phyloP scores from a whole-genome alignment of 2,797 vertebrate genomes.

The Mallotus villosus region DNA sequence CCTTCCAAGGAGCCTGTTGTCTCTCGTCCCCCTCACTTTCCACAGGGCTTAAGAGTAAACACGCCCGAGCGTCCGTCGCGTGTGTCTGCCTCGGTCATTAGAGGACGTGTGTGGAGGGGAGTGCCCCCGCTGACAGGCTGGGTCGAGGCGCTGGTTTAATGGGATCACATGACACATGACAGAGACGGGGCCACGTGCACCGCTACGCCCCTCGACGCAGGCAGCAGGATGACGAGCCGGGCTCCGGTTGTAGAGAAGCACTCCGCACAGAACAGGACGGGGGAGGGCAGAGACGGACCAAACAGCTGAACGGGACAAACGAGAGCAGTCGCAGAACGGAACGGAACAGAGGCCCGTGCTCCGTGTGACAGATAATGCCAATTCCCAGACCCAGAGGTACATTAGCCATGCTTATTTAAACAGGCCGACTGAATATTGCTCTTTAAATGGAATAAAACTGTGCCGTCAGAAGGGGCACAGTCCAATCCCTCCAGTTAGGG shows the following conservation, averaged over 20 bases:
- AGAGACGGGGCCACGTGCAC: constrained; percentile 3
- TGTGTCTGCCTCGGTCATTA: constrained; percentile 32
- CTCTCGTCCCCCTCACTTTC: constrained; percentile 30
- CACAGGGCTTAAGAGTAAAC: constrained; percentile 29
- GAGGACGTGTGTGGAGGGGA: constrained; percentile 16
- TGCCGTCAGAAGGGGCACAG: constrained; percentile 59
- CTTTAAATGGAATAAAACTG: constrained; percentile 69
- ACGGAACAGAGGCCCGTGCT: constrained; percentile 23
- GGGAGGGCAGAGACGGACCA: not conserved
- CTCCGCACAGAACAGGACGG: no score
- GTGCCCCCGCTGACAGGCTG: constrained; percentile 3
- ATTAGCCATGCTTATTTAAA: constrained; percentile 72
- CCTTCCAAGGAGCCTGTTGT: constrained; percentile 43
- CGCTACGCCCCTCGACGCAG: no score
- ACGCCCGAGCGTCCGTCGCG: constrained; percentile 24
- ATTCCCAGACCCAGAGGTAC: constrained; percentile 56
- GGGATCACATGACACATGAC: constrained; percentile 21
- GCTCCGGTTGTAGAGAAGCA: no score
- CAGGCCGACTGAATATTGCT: constrained; percentile 66
- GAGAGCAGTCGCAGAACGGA: not conserved
- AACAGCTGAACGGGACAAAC: not conserved
- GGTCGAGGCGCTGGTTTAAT: constrained; percentile 26
- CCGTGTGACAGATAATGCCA: constrained; percentile 60
- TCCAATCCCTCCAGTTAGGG: constrained; percentile 52
- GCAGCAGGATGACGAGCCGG: no score